phyloP scores from a whole-genome alignment of 2,888 invertebrate genomes.

The Ganaspis brasiliensis region DNA sequence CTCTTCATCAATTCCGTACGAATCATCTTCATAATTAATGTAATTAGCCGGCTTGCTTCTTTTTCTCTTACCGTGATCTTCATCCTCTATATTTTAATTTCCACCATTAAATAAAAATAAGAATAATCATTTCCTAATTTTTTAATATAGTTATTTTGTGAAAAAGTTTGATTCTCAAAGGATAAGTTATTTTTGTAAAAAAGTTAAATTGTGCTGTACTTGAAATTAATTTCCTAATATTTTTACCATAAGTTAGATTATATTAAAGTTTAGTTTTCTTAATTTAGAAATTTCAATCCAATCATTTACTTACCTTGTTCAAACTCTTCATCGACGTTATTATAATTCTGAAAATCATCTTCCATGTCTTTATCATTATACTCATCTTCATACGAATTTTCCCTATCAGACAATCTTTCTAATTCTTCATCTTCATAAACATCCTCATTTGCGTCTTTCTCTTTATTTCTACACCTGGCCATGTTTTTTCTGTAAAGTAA shows the following conservation, averaged over 20 bases:
- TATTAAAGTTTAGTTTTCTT: too few species aligned
- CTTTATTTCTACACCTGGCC: background rate
- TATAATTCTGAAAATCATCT: slow-evolving; percentile 48
- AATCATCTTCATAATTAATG: slow-evolving; percentile 8
- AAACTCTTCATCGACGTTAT: slow-evolving; percentile 52
- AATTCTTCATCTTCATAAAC: background rate
- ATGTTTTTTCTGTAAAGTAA: slow-evolving; percentile 8
- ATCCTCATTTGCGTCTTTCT: background rate
- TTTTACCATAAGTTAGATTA: too few species aligned
- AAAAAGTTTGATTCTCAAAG: too few species aligned
- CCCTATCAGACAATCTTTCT: background rate
- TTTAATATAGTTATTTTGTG: too few species aligned
- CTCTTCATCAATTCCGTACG: background rate
- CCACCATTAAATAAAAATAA: too few species aligned
- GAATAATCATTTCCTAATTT: too few species aligned
- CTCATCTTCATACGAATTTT: slow-evolving; percentile 44
- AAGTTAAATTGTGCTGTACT: too few species aligned
- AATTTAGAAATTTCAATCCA: too few species aligned
- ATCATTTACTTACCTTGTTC: slow-evolving; percentile 42
- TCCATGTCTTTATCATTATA: slow-evolving; percentile 57
- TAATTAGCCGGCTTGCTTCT: background rate
- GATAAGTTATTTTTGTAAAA: too few species aligned
- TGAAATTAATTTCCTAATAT: too few species aligned
- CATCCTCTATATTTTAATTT: background rate
- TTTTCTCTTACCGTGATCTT: background rate